Evolutionary conservation across 37 sponge, comb jelly and placozoan species (phyloP).

Genomic region (Diacarnus erythraeanus): DNA sequence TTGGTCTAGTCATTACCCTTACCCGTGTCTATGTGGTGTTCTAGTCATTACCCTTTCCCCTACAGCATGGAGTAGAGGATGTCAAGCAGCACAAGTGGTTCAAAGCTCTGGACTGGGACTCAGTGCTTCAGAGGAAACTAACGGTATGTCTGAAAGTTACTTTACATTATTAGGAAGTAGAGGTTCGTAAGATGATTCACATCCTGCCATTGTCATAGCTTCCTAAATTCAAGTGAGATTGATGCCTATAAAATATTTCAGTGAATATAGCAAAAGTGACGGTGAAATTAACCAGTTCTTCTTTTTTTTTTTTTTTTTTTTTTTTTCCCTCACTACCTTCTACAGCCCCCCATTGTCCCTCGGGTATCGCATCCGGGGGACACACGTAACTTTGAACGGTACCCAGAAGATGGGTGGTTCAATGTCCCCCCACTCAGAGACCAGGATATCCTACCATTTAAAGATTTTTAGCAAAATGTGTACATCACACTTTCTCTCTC

Average conservation of each 20-base stretch:
- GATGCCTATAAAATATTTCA: too few species aligned
- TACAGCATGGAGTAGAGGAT: constrained; percentile 84
- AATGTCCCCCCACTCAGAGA: constrained; percentile 71
- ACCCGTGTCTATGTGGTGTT: not conserved
- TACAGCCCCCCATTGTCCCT: constrained; percentile 85
- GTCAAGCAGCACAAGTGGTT: constrained; percentile 95
- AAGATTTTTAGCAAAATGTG: constrained; percentile 56
- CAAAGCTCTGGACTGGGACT: constrained; percentile 86
- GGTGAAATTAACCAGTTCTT: not conserved
- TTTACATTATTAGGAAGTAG: not conserved
- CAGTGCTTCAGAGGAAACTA: constrained; percentile 68
- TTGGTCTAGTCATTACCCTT: too few species aligned
- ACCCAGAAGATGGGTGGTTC: constrained; percentile 93
- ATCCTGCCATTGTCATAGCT: too few species aligned
- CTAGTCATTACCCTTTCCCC: not conserved
- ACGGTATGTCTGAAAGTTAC: constrained; percentile 33
- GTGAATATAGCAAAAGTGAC: too few species aligned
- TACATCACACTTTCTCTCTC: too few species aligned
- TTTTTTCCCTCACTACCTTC: not conserved
- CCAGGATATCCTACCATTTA: constrained; percentile 62
- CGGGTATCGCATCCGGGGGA: constrained; percentile 85
- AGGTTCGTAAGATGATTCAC: too few species aligned
- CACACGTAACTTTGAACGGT: constrained; percentile 88
- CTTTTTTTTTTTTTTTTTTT: too few species aligned
- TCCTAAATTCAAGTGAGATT: too few species aligned